A percentile compares a stretch with the other conserved stretches of the same genome.
phyloP scores from a whole-genome alignment of 2,797 vertebrate genomes.

The Oreochromis grahami region DNA sequence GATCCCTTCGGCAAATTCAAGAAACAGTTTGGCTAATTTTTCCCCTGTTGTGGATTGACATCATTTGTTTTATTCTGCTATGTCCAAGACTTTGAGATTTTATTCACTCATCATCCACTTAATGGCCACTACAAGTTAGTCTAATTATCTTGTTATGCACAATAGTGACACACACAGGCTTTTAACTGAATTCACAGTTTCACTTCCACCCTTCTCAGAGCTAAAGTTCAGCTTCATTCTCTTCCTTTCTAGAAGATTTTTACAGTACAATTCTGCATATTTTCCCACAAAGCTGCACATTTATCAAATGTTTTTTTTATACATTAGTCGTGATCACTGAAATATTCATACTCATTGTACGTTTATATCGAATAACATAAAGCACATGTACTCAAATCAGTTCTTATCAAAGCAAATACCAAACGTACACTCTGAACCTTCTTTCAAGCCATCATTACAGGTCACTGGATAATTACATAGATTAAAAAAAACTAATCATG shows the following conservation, averaged over 20 bases:
- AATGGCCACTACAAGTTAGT: background rate
- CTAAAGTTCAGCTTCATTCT: background rate
- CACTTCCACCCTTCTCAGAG: background rate
- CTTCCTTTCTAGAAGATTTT: background rate
- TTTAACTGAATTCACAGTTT: background rate
- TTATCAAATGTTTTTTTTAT: rapidly evolving
- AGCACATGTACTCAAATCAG: background rate
- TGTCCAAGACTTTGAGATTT: background rate
- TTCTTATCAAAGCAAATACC: background rate
- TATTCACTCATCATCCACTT: background rate
- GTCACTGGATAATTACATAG: background rate
- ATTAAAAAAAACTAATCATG: background rate
- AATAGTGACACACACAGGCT: background rate
- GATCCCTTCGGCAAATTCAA: background rate
- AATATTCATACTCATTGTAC: background rate
- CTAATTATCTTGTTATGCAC: background rate
- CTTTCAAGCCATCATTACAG: background rate
- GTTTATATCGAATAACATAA: background rate
- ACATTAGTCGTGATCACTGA: background rate
- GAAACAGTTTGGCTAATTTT: background rate
- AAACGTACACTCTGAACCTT: background rate
- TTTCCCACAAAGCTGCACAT: background rate
- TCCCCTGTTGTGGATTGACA: background rate
- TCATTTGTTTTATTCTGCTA: background rate
- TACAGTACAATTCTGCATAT: background rate